These are phyloP conservation scores for Ichneumoninae sp. DNA, from an alignment of 2,888 invertebrate species.

Conservation along the genomic window DNA sequence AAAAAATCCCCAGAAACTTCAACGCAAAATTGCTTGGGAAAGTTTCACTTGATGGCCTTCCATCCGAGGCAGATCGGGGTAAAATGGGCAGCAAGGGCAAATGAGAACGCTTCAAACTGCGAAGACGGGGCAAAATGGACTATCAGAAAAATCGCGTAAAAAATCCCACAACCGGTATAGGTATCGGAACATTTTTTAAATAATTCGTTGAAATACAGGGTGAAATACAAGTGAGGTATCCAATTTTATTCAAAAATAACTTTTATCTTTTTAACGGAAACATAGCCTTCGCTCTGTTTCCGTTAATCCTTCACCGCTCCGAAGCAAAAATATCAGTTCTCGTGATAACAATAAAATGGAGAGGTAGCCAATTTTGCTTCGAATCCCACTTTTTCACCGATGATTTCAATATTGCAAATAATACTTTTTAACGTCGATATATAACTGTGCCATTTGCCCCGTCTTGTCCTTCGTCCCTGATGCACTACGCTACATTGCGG, in stretches of 20 bases:
- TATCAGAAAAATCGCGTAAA: background rate
- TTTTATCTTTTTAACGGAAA: no score
- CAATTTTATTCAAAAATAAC: no score
- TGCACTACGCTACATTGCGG: background rate
- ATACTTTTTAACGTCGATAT: background rate
- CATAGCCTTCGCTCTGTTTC: no score
- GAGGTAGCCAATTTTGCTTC: background rate
- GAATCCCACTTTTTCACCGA: background rate
- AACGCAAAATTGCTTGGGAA: conserved; percentile 27
- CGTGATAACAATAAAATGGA: background rate
- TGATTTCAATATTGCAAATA: background rate
- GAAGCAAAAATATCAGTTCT: background rate
- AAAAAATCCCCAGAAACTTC: background rate
- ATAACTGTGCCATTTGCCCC: background rate
- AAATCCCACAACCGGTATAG: no score
- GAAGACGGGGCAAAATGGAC: background rate
- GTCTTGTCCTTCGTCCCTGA: background rate
- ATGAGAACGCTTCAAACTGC: background rate
- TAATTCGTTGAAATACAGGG: background rate
- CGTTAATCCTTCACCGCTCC: no score
- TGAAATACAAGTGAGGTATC: no score
- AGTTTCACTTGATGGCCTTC: conserved; percentile 3
- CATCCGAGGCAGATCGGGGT: background rate
- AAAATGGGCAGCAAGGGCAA: background rate
- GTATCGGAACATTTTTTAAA: background rate